Conservation (phyloP, 1,140 invertebrate genomes). For the Glomeris maerens region DNA sequence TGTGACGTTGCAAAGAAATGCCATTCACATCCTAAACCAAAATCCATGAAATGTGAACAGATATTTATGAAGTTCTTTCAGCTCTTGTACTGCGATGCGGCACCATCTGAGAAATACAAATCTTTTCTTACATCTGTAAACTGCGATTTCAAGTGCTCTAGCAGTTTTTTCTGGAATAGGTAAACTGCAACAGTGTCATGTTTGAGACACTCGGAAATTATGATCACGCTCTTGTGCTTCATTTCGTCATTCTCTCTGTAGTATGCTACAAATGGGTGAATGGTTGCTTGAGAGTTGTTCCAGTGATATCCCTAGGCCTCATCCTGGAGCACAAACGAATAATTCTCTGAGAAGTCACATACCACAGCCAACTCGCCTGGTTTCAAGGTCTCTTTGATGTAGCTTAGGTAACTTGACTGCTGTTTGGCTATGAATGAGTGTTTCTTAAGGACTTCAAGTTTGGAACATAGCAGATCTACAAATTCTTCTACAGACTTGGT, state of each 20-base stretch:
- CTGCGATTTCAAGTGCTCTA: not conserved
- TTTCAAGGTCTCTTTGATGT: conserved; percentile 6
- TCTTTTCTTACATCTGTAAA: not conserved
- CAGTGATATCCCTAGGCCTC: conserved; percentile 11
- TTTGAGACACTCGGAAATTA: conserved; percentile 5
- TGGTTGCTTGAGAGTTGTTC: conserved; percentile 10
- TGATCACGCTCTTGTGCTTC: not conserved
- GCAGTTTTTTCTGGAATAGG: not conserved
- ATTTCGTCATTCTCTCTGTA: conserved; percentile 6
- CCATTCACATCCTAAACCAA: conserved; percentile 9
- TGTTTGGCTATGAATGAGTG: conserved; percentile 1
- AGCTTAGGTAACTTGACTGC: not conserved
- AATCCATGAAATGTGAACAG: conserved; percentile 6
- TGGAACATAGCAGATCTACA: not conserved
- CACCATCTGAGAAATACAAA: conserved; percentile 14
- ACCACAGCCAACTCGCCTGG: conserved; percentile 8
- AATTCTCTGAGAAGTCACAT: conserved; percentile 15
- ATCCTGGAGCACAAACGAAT: conserved; percentile 15
- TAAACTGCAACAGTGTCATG: conserved; percentile 5
- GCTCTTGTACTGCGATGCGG: conserved; percentile 15
- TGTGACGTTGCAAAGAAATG: conserved; percentile 15
- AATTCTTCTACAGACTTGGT: not conserved
- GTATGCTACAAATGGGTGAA: conserved; percentile 11
- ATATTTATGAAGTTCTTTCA: conserved; percentile 13
- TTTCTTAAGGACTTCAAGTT: not conserved